Base-by-base conservation (phyloP, 2,888 invertebrate species). In the Elysia crispata region DNA sequence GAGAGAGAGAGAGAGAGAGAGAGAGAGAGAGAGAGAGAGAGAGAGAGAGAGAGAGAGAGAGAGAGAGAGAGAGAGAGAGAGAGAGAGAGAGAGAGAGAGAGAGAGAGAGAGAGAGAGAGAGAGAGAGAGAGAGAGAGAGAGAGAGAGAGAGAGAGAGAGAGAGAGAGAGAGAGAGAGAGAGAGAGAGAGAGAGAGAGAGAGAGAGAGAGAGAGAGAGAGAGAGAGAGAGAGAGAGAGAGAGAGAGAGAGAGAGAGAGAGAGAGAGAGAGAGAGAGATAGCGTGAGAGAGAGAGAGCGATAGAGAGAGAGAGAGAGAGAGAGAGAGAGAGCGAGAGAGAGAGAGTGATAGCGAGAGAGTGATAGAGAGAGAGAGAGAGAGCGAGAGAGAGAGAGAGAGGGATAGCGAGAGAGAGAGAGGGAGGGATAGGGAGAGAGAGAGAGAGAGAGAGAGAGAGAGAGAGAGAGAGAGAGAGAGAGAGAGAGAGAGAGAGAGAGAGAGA, bases 161-260 rank as follows among this genome's bases (percentile, higher is more conserved):
- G 41, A 41, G 41, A 41, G 41, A 41, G 41, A 41, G 41, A 41
- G 41, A 41, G 41, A 41, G 3, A 41, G 41, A 41, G 41, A 41
- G 41, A 41, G 41, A 41, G 41, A 41, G 41, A 41, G 20, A 31
- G 31, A 28, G 57, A 73, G 31, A 28, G 18, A 28, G 73, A 57
- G 13, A 15, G 57, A 73, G 57, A 57, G 57, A 50, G 50, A 54
- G 57, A 73, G 30, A 57, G 20, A 73, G 73, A 73, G 30, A 30
- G 57, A 73, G 57, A 73, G 57, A 57, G 18, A 57, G 73, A 73
- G 30, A 57, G 57, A 73, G 57, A 73, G 30, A 28, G 23, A 73
- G 73, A 75, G 69, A 69, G 50, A 75, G 69, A 75, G 60, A 75
- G 50, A 72, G 72, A 72, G 50, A 23, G 23, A 41, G 70, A 70